Evolutionary conservation across 2,797 vertebrate genomes (phyloP), one percentile per base, ranked within the genome.

Genomic region (Cyprinella venusta): DNA sequence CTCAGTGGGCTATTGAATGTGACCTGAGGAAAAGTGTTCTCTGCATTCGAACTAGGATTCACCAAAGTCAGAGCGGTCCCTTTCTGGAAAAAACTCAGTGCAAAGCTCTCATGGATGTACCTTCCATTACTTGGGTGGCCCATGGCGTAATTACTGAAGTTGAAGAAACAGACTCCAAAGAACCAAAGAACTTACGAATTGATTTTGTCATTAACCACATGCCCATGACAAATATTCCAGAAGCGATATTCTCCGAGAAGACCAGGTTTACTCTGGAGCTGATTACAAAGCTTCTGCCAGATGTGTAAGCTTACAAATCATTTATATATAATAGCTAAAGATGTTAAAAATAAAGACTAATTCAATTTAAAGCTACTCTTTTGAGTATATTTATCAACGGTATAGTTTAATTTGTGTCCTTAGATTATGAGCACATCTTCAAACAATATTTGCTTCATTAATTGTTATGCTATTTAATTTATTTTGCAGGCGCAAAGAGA

Each of bases 241-340:
- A 84, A n/a, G 91, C 90, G 33, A 89, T 95, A 78, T 91, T 87
- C 0, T 42, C 24, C 45, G 10, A 30, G 0, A 84, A 61, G 21
- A 76, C 91, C 21, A 85, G 3, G 2, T 96, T 96, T 86, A 95
- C 94, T 0, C 80, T 96, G 54, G 96, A 96, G 85, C 87, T 96
- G 78, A 91, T 96, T 63, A 93, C 95, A 21, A 95, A 95, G 89
- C 90, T 91, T 83, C 90, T 96, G 52, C 96, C 96, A 0, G 95
- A 96, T 8, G 0, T 93, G 96, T 96, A 91, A 95, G 95, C 16
- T 21, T 64, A 8, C 2, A 45, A 12, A n/a, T 38, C n/a, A n/a
- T n/a, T n/a, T n/a, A n/a, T n/a, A n/a, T n/a, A n/a, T n/a, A n/a
- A n/a, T n/a, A n/a, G n/a, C n/a, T n/a, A n/a, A n/a, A n/a, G n/a